phyloP scores from a whole-genome alignment of 2,797 vertebrate species.

The Macroramphosus scolopax region DNA sequence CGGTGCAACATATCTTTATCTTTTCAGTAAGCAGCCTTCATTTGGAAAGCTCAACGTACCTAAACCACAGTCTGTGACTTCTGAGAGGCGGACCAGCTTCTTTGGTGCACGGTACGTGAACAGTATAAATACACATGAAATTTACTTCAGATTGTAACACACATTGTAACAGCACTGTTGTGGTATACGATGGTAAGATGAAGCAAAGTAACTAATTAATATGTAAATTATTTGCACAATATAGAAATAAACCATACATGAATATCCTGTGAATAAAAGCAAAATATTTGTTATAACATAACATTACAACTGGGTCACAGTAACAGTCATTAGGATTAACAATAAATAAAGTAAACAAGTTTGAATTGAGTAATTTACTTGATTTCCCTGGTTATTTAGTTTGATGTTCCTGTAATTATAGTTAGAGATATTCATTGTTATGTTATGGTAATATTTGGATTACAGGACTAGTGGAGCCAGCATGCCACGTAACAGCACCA shows the following conservation, averaged over 20 bases:
- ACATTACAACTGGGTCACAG: too few species aligned
- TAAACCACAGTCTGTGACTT: constrained; percentile 80
- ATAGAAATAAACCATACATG: too few species aligned
- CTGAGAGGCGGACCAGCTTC: constrained; percentile 88
- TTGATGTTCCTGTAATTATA: too few species aligned
- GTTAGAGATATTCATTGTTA: not conserved
- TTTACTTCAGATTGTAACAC: not conserved
- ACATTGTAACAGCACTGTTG: too few species aligned
- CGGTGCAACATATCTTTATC: not conserved
- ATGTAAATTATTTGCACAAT: too few species aligned
- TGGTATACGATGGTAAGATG: not conserved
- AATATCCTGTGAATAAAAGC: too few species aligned
- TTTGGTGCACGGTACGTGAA: constrained; percentile 75
- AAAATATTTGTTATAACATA: too few species aligned
- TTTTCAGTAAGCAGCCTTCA: constrained; percentile 80
- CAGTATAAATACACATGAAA: not conserved
- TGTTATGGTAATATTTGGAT: constrained; percentile 3
- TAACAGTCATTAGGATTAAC: too few species aligned
- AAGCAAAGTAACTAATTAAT: too few species aligned
- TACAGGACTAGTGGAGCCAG: constrained; percentile 80
- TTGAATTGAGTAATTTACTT: too few species aligned
- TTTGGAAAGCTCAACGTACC: constrained; percentile 86
- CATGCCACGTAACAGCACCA: constrained; percentile 83
- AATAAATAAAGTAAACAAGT: too few species aligned
- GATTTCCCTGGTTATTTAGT: too few species aligned